Conservation (phyloP, 2,797 vertebrate genomes). For the Emys orbicularis region DNA sequence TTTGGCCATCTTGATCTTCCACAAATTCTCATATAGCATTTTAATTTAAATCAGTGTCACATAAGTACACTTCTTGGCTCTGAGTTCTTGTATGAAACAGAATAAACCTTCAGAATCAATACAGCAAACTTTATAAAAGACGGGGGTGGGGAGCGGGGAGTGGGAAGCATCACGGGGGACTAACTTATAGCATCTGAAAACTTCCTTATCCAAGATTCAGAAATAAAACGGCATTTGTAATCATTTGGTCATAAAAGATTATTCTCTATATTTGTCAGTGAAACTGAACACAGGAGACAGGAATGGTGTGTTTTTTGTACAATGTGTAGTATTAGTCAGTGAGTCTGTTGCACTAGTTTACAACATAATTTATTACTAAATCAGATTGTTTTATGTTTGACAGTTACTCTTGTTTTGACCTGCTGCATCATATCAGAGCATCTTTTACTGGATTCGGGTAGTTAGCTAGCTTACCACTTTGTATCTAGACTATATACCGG, state of each 20-base stretch:
- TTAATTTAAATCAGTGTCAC: background rate
- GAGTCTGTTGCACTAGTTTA: background rate
- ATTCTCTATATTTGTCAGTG: background rate
- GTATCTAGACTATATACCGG: background rate
- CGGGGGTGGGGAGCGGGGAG: background rate
- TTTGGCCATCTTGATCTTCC: background rate
- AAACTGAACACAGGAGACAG: background rate
- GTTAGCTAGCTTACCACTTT: background rate
- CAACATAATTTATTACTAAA: background rate
- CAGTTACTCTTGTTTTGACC: background rate
- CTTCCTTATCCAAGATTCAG: fast-evolving
- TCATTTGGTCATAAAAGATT: too few species aligned
- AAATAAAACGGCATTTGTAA: background rate
- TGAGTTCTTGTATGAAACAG: background rate
- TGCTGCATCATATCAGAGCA: background rate
- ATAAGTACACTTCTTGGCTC: background rate
- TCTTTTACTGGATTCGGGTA: background rate
- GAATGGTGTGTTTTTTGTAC: background rate
- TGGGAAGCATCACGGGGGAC: too few species aligned
- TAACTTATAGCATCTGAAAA: background rate
- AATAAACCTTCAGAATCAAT: background rate
- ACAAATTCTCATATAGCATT: background rate
- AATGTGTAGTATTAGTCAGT: background rate
- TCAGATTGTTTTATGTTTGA: background rate
- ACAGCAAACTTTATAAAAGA: background rate